Evolutionary conservation across 2,888 invertebrate genomes (phyloP).

Genomic region (Phalera bucephala): DNA sequence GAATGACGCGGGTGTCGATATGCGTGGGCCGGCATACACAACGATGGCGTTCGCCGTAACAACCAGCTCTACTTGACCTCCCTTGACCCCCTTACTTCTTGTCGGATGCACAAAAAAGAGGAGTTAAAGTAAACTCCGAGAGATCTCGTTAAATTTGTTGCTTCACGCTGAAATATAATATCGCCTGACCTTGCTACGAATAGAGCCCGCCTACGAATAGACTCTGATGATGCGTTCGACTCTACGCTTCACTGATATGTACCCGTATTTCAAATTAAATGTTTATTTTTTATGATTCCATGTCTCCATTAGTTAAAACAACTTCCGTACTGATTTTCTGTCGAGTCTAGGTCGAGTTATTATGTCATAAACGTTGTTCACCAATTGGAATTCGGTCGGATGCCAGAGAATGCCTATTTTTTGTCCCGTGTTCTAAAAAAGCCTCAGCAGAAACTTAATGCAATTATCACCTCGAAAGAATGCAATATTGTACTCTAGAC

Average conservation of each 20-base stretch:
- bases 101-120: slow-evolving; percentile 17
- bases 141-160: slow-evolving; percentile 42
- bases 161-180: slow-evolving; percentile 72
- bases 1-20: slow-evolving; percentile 59
- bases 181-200: slow-evolving; percentile 77
- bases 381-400: slow-evolving; percentile 8
- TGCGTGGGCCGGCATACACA: slow-evolving; percentile 58
- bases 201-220: slow-evolving; percentile 72
- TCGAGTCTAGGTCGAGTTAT: slow-evolving; percentile 5
- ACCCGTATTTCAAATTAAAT: slow-evolving; percentile 31
- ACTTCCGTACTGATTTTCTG: slow-evolving; percentile 8
- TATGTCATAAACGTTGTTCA: slow-evolving; percentile 8
- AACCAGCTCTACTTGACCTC: slow-evolving; percentile 47
- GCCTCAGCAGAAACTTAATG: neutral
- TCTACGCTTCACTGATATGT: slow-evolving; percentile 31
- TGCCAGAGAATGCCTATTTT: slow-evolving; percentile 8
- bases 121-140: slow-evolving; percentile 17
- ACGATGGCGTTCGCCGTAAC: slow-evolving; percentile 45
- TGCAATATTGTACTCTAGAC: no score
- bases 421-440: neutral
- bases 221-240: slow-evolving; percentile 46
- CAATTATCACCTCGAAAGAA: neutral
- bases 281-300: slow-evolving; percentile 17
- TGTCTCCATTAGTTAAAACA: slow-evolving; percentile 11
- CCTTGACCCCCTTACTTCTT: slow-evolving; percentile 24